Evolutionary conservation across 2,113 vertebrate genomes (phyloP).

Genomic region (Leucosticte australis): DNA sequence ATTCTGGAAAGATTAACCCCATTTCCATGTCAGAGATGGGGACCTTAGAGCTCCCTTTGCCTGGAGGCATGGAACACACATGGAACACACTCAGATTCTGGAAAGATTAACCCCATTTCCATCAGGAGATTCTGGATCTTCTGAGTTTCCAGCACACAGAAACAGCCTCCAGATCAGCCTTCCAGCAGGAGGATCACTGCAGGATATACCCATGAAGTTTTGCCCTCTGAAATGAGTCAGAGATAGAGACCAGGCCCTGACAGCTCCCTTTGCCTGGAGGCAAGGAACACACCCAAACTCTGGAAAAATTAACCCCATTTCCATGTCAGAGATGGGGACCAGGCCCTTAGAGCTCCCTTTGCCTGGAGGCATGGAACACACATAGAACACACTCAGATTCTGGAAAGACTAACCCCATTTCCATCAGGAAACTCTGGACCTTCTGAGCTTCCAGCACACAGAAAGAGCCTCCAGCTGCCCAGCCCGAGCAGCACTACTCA

Average conservation of each 20-base stretch:
- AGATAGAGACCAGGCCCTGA: not conserved
- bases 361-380: not conserved
- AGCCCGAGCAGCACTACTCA: conserved; percentile 65
- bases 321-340: not conserved
- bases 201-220: not conserved
- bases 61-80: too few species aligned
- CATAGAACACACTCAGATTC: not conserved
- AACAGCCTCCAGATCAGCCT: not conserved
- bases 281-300: fast-evolving
- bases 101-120: too few species aligned
- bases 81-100: too few species aligned
- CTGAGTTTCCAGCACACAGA: too few species aligned
- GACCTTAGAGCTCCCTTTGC: too few species aligned
- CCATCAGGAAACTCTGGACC: not conserved
- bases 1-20: too few species aligned
- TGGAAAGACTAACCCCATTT: not conserved
- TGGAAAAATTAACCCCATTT: not conserved
- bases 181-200: not conserved
- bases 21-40: too few species aligned
- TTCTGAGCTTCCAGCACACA: not conserved
- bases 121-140: too few species aligned
- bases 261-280: not conserved
- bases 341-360: not conserved
- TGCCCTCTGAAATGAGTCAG: not conserved
- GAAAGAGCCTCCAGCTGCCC: not conserved